phyloP scores from a whole-genome alignment of 2,797 vertebrate species.

The Okamejei kenojei region DNA sequence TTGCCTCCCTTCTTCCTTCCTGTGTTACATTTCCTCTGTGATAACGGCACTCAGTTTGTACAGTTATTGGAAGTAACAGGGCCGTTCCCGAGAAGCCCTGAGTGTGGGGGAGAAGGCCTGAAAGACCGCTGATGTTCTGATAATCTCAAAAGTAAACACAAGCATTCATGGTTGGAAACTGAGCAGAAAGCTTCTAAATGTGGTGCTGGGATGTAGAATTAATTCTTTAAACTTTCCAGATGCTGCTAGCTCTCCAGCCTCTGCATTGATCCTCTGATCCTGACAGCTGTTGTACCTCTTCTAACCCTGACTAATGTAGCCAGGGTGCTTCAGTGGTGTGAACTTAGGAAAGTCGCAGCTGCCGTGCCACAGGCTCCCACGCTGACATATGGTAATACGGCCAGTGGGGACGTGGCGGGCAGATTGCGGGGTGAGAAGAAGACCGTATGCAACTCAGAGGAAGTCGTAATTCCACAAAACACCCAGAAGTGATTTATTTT shows the following conservation, averaged over 20 bases:
- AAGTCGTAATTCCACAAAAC: background rate
- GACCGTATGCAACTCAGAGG: background rate
- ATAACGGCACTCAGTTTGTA: no score
- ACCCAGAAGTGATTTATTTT: background rate
- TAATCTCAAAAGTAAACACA: background rate
- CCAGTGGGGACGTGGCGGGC: background rate
- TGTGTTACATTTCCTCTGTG: background rate
- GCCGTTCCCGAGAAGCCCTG: background rate
- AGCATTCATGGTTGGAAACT: background rate
- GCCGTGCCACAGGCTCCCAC: background rate
- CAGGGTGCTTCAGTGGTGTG: background rate
- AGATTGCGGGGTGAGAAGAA: background rate
- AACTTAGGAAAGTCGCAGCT: slow-evolving; percentile 17
- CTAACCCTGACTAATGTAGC: background rate
- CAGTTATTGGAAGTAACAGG: background rate
- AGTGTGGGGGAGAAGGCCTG: no score
- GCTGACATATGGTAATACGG: slow-evolving; percentile 6
- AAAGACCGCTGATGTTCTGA: background rate
- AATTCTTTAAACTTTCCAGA: background rate
- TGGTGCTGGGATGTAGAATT: background rate
- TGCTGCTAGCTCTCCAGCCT: background rate
- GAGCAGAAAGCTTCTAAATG: background rate
- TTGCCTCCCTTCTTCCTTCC: background rate
- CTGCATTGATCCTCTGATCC: background rate
- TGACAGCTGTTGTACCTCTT: slow-evolving; percentile 17